Conservation (phyloP, 2,888 invertebrate genomes). For the Drosophila dives region DNA sequence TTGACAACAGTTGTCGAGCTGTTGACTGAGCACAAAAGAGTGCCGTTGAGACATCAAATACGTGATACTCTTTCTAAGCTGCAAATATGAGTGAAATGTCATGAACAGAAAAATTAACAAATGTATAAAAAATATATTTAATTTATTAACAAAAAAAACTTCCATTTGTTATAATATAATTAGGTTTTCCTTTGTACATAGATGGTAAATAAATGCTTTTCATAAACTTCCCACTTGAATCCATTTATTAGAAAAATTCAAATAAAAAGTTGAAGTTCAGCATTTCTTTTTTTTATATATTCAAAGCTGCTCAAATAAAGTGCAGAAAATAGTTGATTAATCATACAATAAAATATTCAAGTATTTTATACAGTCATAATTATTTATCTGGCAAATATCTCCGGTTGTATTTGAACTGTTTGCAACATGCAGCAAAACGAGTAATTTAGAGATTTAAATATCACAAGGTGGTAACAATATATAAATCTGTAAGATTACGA, state of each 20-base stretch:
- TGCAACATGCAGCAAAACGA: conserved; percentile 7
- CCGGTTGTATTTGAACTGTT: conserved; percentile 12
- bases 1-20: conserved; percentile 27
- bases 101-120: neutral
- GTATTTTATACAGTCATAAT: conserved; percentile 8
- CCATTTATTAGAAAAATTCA: neutral
- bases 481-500: conserved; percentile 40
- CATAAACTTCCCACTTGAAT: neutral
- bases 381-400: conserved; percentile 22
- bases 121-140: neutral
- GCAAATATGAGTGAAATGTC: neutral
- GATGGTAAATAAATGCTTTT: neutral
- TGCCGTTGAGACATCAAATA: conserved; percentile 1
- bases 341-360: conserved; percentile 4
- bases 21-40: conserved; percentile 11
- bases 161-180: neutral
- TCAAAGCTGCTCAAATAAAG: neutral
- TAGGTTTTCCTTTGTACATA: neutral
- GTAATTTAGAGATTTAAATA: conserved; percentile 26
- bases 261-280: neutral
- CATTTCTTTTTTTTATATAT: neutral
- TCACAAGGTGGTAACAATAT: conserved; percentile 19
- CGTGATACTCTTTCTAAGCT: conserved; percentile 27
- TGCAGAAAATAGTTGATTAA: neutral
- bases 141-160: neutral